phyloP scores from a whole-genome alignment of 1,140 invertebrate species.

The Diachasma alloeum region DNA sequence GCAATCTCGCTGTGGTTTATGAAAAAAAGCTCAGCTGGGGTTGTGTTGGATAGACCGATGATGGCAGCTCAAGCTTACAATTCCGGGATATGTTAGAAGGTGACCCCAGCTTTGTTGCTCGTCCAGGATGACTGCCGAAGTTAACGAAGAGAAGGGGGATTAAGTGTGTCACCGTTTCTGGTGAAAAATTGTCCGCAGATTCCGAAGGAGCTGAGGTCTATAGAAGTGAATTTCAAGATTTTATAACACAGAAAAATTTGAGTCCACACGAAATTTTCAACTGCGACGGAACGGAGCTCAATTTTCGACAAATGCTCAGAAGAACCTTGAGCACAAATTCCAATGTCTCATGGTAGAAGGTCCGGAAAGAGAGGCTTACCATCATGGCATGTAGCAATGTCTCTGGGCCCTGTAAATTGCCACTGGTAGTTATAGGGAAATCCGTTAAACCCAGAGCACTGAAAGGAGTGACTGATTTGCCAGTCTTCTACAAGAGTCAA shows the following conservation, averaged over 20 bases:
- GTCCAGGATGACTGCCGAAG: constrained; percentile 38
- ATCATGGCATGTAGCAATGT: constrained; percentile 55
- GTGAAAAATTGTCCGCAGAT: constrained; percentile 20
- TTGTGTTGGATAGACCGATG: constrained; percentile 35
- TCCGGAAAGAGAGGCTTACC: constrained; percentile 34
- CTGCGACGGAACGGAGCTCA: constrained; percentile 45
- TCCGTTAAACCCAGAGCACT: constrained; percentile 44
- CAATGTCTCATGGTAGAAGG: constrained; percentile 31
- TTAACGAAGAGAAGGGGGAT: constrained; percentile 37
- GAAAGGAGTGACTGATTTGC: constrained; percentile 41
- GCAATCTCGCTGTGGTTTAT: constrained; percentile 31
- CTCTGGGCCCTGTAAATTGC: constrained; percentile 47
- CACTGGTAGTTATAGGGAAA: constrained; percentile 48
- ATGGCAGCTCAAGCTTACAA: constrained; percentile 36
- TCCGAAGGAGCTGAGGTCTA: constrained; percentile 7
- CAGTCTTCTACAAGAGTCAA: constrained; percentile 46
- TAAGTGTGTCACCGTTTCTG: constrained; percentile 3
- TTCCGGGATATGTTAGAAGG: constrained; percentile 31
- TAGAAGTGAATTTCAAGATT: constrained; percentile 10
- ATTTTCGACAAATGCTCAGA: constrained; percentile 43
- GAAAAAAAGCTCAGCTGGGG: constrained; percentile 33
- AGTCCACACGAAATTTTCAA: constrained; percentile 45
- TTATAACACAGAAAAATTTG: constrained; percentile 19
- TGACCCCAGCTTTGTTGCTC: constrained; percentile 33
- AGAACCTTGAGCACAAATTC: constrained; percentile 38